A percentile compares a stretch with the other conserved stretches of the same genome.
Evolutionary conservation across 2,113 vertebrate species (phyloP).

Genomic region (Pitta sordida): DNA sequence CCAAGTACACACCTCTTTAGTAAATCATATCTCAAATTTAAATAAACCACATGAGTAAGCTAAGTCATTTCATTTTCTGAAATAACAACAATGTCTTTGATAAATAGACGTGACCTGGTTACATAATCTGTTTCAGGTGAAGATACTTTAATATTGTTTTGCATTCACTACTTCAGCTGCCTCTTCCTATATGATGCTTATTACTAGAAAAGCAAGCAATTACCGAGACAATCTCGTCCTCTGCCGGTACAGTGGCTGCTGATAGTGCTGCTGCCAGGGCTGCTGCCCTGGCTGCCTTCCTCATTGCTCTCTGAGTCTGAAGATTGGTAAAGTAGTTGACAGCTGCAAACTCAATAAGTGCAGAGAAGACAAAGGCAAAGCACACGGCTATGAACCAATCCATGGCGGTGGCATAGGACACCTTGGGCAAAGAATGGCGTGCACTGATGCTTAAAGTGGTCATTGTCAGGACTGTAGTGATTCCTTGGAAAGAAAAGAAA

Average conservation of each 20-base stretch:
- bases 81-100: neutral
- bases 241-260: constrained; percentile 67
- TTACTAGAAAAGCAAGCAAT: constrained; percentile 75
- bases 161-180: constrained; percentile 58
- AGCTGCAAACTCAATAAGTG: constrained; percentile 95
- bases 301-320: constrained; percentile 83
- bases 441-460: constrained; percentile 95
- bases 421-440: constrained; percentile 91
- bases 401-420: constrained; percentile 95
- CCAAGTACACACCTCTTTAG: neutral
- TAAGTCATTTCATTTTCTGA: neutral
- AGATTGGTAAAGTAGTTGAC: constrained; percentile 98
- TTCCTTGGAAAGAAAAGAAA: constrained; percentile 72
- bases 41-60: neutral
- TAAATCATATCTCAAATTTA: neutral
- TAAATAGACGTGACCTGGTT: constrained; percentile 42
- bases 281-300: constrained; percentile 72
- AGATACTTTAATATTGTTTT: constrained; percentile 30
- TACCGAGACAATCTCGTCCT: constrained; percentile 84
- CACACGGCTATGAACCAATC: constrained; percentile 98
- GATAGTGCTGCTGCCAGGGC: constrained; percentile 78
- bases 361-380: constrained; percentile 95
- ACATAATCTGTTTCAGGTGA: constrained; percentile 65
- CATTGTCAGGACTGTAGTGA: constrained; percentile 96
- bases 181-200: constrained; percentile 65